Conservation (phyloP, 2,113 vertebrate species). For the Callocephalon fimbriatum region DNA sequence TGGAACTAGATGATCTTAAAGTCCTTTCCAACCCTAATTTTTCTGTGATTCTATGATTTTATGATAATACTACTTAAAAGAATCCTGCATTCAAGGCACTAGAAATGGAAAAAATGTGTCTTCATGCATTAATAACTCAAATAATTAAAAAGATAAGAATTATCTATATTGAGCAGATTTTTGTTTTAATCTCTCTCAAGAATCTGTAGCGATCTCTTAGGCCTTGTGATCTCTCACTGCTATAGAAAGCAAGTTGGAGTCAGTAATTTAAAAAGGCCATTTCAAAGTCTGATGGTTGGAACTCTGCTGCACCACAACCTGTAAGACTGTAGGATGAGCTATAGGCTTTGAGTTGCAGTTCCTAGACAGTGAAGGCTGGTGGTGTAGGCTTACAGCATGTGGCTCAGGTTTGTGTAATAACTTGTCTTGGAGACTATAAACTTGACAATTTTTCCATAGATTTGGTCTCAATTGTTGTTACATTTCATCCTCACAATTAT, state of each 20-base stretch:
- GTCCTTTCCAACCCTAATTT: too few species aligned
- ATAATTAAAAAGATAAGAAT: not conserved
- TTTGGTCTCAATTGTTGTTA: not conserved
- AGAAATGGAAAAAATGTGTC: not conserved
- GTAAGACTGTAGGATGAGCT: not conserved
- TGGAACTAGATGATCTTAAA: too few species aligned
- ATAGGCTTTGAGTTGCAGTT: not conserved
- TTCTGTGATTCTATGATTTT: too few species aligned
- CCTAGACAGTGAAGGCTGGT: not conserved
- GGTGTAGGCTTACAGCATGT: not conserved
- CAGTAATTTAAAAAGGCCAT: not conserved
- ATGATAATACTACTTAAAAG: not conserved
- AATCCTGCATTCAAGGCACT: not conserved
- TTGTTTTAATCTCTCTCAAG: not conserved
- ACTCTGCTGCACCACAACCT: not conserved
- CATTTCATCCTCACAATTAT: not conserved
- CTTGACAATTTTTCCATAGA: not conserved
- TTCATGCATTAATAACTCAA: not conserved
- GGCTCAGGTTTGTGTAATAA: not conserved
- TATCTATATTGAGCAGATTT: not conserved
- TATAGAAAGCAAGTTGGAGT: not conserved
- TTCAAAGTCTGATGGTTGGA: not conserved
- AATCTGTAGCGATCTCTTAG: not conserved
- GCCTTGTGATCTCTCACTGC: not conserved
- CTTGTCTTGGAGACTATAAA: not conserved